Evolutionary conservation across 2,113 vertebrate genomes (phyloP), one percentile per base, ranked within the genome.

Genomic region (Thalassarche chlororhynchos): DNA sequence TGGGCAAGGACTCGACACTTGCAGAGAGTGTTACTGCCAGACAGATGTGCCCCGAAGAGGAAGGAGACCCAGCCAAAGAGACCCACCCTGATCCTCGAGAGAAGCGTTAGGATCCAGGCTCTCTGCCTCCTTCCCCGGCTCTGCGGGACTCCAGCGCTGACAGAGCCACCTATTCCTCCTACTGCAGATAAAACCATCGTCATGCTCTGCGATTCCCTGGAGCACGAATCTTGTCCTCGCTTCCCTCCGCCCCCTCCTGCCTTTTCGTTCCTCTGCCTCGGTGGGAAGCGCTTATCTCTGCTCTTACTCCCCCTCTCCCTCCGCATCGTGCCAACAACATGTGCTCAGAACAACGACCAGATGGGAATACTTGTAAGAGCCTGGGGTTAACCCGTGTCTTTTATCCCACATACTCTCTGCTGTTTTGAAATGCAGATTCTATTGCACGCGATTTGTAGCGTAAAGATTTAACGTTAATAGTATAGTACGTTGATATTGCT

Each of bases 271-370:
- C 81, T 82, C 84, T 72, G 31, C 84, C 57, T 64, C 2, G 1
- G 80, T 75, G 84, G 89, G 87, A 95, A 96, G 89, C 9, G 6
- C 84, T 94, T 89, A 25, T 77, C 84, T 65, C 69, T 34, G 72
- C 76, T 87, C 80, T 75, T 58, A 69, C 91, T 75, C 87, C 80
- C 68, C 86, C 83, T 91, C 94, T 95, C 92, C 64, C 72, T 84
- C 51, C 32, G 9, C 55, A 36, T 23, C 49, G n/a, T 92, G 92
- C 90, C 92, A 94, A 84, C 58, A 83, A 61, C 86, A 69, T 18
- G 76, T 8, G 68, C 64, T 95, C 38, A 23, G 69, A 93, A 84
- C 60, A 84, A 70, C 42, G 36, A 81, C 80, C 94, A 95, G 74
- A 94, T 82, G 87, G 72, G 91, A 94, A 87, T 81, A 71, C 80